A percentile compares a stretch with the other conserved stretches of the same genome.
Evolutionary conservation across 2,888 invertebrate genomes (phyloP).

Genomic region (Axea sp.): DNA sequence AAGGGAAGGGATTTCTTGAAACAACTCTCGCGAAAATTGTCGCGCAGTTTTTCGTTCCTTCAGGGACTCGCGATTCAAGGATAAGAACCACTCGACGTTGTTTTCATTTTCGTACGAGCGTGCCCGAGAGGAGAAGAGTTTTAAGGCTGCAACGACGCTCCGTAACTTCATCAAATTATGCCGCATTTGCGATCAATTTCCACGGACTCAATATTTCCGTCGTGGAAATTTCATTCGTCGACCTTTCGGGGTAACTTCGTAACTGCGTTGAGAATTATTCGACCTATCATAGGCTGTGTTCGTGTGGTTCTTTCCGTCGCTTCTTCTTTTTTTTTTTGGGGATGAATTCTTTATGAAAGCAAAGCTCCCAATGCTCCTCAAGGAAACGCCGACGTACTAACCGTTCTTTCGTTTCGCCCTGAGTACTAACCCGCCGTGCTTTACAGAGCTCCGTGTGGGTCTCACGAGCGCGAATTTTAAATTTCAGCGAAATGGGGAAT

Average conservation of each 20-base stretch:
- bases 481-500: too few species aligned
- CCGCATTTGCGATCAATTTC: too few species aligned
- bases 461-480: too few species aligned
- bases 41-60: background rate
- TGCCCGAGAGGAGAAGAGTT: background rate
- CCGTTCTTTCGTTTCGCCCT: constrained; percentile 1
- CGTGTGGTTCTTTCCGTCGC: background rate
- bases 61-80: constrained; percentile 25
- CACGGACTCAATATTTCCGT: too few species aligned
- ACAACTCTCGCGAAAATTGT: too few species aligned
- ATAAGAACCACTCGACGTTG: constrained; percentile 32
- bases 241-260: too few species aligned
- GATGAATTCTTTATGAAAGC: too few species aligned
- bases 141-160: background rate
- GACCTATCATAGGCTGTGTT: too few species aligned
- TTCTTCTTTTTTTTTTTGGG: background rate
- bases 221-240: too few species aligned
- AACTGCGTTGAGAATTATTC: too few species aligned
- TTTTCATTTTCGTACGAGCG: constrained; percentile 10
- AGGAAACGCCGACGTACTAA: constrained; percentile 5
- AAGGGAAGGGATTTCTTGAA: too few species aligned
- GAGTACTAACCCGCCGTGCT: constrained; percentile 1
- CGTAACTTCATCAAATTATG: too few species aligned
- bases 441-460: background rate
- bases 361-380: background rate